Conservation (phyloP, 2,113 vertebrate species). For the Taxidea taxus region DNA sequence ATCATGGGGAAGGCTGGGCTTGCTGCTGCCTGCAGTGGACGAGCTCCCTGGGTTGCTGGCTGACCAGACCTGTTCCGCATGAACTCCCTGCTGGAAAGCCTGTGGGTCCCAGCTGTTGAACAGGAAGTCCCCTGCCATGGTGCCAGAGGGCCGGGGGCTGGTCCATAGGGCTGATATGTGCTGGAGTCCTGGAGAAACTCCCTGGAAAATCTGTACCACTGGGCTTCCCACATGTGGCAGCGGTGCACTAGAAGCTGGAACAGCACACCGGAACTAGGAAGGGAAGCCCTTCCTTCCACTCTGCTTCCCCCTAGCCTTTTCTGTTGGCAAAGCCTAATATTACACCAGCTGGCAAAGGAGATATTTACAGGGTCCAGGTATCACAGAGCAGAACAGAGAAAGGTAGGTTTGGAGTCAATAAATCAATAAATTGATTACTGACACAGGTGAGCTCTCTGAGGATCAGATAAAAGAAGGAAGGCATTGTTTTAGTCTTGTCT, state of each 20-base stretch:
- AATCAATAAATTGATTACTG: neutral
- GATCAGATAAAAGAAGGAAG: neutral
- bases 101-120: neutral
- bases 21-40: neutral
- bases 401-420: neutral
- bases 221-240: neutral
- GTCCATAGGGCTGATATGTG: neutral
- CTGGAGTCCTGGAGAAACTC: neutral
- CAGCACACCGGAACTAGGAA: neutral
- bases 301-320: neutral
- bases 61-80: neutral
- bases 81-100: neutral
- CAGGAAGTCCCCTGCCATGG: neutral
- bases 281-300: neutral
- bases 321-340: neutral
- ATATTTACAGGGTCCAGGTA: neutral
- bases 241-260: neutral
- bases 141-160: neutral
- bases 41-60: neutral
- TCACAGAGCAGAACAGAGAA: neutral
- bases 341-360: neutral
- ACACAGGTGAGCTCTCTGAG: neutral
- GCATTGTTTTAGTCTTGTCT: neutral
- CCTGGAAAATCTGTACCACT: neutral
- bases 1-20: neutral